Percentiles rank a stretch among this genome's conserved stretches.
Conservation (phyloP, 2,888 invertebrate genomes). For the Tubiluchus corallicola region DNA sequence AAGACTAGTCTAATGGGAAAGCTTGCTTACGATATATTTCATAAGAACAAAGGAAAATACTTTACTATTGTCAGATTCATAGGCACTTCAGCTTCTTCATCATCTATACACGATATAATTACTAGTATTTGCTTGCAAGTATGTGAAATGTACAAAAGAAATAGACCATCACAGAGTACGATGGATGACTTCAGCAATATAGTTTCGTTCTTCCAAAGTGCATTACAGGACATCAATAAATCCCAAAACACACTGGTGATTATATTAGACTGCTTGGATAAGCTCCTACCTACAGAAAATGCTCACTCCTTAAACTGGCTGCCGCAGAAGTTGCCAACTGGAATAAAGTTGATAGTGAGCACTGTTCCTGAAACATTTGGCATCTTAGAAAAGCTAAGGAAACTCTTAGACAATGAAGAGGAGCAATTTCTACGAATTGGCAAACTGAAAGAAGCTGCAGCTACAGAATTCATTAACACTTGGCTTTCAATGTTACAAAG, state of each 20-base stretch:
- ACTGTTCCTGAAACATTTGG: neutral
- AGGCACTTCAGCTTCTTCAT: constrained; percentile 91
- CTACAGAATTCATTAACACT: constrained; percentile 64
- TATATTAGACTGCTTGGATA: constrained; percentile 89
- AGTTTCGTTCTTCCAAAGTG: neutral
- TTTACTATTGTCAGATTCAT: constrained; percentile 76
- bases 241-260: constrained; percentile 45
- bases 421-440: constrained; percentile 73
- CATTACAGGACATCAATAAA: too few relatives aligned
- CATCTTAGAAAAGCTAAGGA: neutral
- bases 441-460: constrained; percentile 68
- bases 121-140: constrained; percentile 90
- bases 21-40: constrained; percentile 57
- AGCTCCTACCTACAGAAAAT: constrained; percentile 78
- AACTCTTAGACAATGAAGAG: constrained; percentile 50
- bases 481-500: constrained; percentile 49
- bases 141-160: constrained; percentile 32
- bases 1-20: constrained; percentile 89
- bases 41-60: constrained; percentile 42
- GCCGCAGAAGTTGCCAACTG: constrained; percentile 65
- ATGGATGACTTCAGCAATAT: neutral
- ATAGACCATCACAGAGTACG: neutral
- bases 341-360: constrained; percentile 50
- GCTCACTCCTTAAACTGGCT: constrained; percentile 92
- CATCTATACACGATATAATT: constrained; percentile 76